Evolutionary conservation across 2,113 vertebrate species (phyloP).

Genomic region (Ciconia maguari): DNA sequence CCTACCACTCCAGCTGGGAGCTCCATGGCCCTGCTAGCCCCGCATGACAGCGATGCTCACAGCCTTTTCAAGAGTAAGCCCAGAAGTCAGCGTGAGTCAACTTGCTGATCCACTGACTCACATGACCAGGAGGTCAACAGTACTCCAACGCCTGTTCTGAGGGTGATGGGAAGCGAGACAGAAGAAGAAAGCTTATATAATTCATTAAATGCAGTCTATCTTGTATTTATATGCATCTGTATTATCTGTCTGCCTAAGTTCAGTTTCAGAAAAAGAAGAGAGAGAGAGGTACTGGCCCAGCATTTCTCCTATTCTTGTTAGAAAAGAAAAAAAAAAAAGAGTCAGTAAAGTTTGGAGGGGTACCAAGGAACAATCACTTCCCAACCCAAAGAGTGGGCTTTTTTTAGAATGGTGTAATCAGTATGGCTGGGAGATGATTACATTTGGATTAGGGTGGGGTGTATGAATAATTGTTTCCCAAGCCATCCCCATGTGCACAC

Average conservation of each 20-base stretch:
- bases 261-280: not conserved
- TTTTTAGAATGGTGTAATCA: slow-evolving; percentile 46
- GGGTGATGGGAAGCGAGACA: not conserved
- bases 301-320: not conserved
- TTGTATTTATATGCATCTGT: not conserved
- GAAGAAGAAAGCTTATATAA: not conserved
- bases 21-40: accelerated
- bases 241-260: not conserved
- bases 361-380: slow-evolving; percentile 41
- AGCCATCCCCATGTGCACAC: slow-evolving; percentile 53
- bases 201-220: not conserved
- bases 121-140: no score
- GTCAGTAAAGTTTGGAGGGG: slow-evolving; percentile 12
- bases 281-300: not conserved
- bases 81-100: not conserved
- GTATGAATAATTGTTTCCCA: slow-evolving; percentile 46
- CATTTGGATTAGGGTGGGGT: slow-evolving; percentile 39
- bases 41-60: accelerated
- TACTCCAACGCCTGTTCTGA: not conserved
- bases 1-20: not conserved
- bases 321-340: not conserved
- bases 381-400: slow-evolving; percentile 8
- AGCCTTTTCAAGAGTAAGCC: not conserved
- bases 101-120: not conserved
- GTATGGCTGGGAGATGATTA: slow-evolving; percentile 22